These are phyloP conservation scores for Talpa occidentalis DNA, from an alignment of 2,113 vertebrate species.

Conservation along the genomic window DNA sequence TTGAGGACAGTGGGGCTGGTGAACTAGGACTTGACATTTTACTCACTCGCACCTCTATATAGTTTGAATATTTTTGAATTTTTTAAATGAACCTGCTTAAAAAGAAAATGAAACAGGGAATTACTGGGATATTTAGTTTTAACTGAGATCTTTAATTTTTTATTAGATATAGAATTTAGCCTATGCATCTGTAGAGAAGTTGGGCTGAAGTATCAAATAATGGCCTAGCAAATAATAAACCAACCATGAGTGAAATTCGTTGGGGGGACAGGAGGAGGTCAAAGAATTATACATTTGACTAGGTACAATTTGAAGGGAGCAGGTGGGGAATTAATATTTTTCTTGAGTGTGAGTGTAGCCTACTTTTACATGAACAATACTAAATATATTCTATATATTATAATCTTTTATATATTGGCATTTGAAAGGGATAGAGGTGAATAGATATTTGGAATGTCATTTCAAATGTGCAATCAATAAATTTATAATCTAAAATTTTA, in stretches of 20 bases:
- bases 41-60: neutral
- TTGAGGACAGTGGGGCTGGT: neutral
- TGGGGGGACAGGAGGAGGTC: neutral
- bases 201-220: conserved; percentile 71
- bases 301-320: conserved; percentile 49
- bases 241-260: neutral
- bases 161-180: conserved; percentile 68
- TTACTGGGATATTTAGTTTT: neutral
- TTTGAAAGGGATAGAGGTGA: neutral
- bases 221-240: conserved; percentile 42
- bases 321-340: neutral
- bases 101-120: conserved; percentile 40
- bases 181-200: conserved; percentile 49
- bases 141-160: conserved; percentile 40
- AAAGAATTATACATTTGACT: conserved; percentile 43
- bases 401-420: neutral
- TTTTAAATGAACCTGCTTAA: neutral
- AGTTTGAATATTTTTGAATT: neutral
- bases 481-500: conserved; percentile 40
- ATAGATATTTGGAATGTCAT: neutral
- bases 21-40: conserved; percentile 36
- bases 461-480: conserved; percentile 29
- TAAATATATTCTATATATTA: neutral
- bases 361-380: neutral
- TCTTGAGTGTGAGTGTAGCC: conserved; percentile 18